Conservation (phyloP, 2,797 vertebrate genomes). For the Acestrorhynchus altus region DNA sequence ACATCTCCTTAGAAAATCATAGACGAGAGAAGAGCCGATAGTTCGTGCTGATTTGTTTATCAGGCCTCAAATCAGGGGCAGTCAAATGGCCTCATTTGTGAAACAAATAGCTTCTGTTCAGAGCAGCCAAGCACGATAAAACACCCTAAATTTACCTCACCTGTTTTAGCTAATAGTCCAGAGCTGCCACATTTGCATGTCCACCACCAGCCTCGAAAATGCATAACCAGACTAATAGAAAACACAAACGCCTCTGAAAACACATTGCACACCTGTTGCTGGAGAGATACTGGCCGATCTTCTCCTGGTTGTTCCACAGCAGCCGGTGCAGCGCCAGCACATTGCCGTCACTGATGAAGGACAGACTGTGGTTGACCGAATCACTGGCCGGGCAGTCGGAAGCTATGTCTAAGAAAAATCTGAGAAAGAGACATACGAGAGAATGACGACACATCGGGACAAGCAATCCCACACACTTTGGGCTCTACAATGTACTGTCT, state of each 20-base stretch:
- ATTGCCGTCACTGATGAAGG: constrained; percentile 96
- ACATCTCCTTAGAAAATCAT: background rate
- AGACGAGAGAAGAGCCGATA: background rate
- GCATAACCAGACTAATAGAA: background rate
- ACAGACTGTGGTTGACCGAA: constrained; percentile 94
- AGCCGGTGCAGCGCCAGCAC: constrained; percentile 92
- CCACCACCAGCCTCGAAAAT: background rate
- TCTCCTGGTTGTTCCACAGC: constrained; percentile 98
- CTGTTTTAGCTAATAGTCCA: background rate
- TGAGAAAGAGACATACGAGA: constrained; percentile 52
- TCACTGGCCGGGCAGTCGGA: constrained; percentile 95
- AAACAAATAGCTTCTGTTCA: background rate
- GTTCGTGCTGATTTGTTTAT: background rate
- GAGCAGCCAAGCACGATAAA: background rate
- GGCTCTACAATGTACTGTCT: too few species aligned
- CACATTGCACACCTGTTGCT: constrained; percentile 86
- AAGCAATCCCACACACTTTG: too few species aligned
- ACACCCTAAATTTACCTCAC: background rate
- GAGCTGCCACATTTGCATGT: background rate
- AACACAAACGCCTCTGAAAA: too few species aligned
- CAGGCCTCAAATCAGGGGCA: background rate
- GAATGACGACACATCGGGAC: too few species aligned
- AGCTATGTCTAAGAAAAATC: constrained; percentile 96
- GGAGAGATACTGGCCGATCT: constrained; percentile 97
- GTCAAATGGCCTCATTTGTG: constrained; percentile 21